These are phyloP conservation scores for Drosophila mojavensis DNA, from an alignment of 1,140 invertebrate species.

Conservation along the genomic window DNA sequence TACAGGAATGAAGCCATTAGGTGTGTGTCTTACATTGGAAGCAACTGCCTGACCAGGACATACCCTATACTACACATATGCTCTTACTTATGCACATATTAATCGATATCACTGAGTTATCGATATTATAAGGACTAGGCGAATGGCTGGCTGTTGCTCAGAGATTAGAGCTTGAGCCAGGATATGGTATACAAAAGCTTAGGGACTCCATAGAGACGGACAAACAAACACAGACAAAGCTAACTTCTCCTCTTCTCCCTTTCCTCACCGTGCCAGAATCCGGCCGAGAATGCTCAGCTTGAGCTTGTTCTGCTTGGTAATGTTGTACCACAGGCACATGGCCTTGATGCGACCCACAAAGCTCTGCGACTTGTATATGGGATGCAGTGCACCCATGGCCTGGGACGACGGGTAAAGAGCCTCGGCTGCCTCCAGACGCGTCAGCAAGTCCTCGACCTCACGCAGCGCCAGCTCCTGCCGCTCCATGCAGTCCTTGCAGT, in stretches of 20 bases:
- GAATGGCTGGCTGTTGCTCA: too few species aligned
- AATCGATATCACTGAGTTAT: too few species aligned
- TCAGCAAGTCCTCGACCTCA: conserved; percentile 89
- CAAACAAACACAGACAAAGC: too few species aligned
- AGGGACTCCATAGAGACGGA: too few species aligned
- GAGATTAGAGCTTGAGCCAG: too few species aligned
- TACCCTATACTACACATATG: neutral
- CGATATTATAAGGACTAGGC: too few species aligned
- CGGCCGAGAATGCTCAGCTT: conserved; percentile 92
- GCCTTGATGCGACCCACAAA: conserved; percentile 90
- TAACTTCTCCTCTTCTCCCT: too few species aligned
- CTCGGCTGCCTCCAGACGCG: conserved; percentile 90
- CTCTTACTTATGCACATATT: too few species aligned
- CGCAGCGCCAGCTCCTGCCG: conserved; percentile 89
- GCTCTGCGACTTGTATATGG: conserved; percentile 87
- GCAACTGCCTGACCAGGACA: too few species aligned
- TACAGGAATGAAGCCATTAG: neutral
- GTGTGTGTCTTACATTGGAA: neutral
- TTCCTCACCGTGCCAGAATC: conserved; percentile 86
- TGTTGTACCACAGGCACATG: conserved; percentile 96
- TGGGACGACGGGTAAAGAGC: conserved; percentile 93
- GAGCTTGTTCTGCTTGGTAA: conserved; percentile 92
- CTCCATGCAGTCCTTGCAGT: conserved; percentile 88
- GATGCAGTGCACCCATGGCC: conserved; percentile 90
- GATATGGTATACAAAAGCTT: too few species aligned